These are phyloP conservation scores for Oreochromis tanganicae DNA, from an alignment of 2,113 vertebrate genomes.

Conservation along the genomic window DNA sequence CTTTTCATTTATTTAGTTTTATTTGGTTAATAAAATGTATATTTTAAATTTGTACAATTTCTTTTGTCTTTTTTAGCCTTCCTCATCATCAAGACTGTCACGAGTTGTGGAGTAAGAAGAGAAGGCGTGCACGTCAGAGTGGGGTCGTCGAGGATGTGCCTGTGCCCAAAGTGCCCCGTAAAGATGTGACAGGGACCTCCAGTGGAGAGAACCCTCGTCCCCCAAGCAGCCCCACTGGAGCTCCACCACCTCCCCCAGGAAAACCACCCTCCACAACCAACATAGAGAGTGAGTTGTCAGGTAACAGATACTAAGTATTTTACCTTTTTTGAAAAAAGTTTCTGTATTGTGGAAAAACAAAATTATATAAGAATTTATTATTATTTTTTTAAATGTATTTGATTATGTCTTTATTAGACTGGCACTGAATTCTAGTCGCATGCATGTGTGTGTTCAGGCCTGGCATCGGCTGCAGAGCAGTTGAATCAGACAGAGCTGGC, in stretches of 20 bases:
- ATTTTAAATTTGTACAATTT: background rate
- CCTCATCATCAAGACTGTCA: conserved; percentile 98
- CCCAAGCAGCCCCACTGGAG: conserved; percentile 77
- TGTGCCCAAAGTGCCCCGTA: conserved; percentile 84
- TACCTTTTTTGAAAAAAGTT: background rate
- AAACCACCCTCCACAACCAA: conserved; percentile 45
- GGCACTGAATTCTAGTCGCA: background rate
- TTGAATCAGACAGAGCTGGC: conserved; percentile 94
- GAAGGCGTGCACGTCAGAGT: conserved; percentile 88
- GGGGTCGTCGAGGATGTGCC: conserved; percentile 84
- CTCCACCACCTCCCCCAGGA: conserved; percentile 62
- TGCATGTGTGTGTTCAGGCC: conserved; percentile 61
- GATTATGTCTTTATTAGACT: background rate
- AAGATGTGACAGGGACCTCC: conserved; percentile 80
- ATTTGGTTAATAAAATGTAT: background rate
- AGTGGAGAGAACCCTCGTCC: conserved; percentile 81
- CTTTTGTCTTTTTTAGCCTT: conserved; percentile 69
- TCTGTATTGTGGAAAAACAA: background rate
- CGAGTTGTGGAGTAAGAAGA: conserved; percentile 97
- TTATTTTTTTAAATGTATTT: background rate
- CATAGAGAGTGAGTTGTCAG: conserved; percentile 64
- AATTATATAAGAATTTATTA: fast-evolving
- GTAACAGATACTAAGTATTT: conserved; percentile 25
- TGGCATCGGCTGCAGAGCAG: conserved; percentile 90
- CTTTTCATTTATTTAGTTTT: fast-evolving